phyloP scores from a whole-genome alignment of 2,113 vertebrate species.

The Lontra canadensis region DNA sequence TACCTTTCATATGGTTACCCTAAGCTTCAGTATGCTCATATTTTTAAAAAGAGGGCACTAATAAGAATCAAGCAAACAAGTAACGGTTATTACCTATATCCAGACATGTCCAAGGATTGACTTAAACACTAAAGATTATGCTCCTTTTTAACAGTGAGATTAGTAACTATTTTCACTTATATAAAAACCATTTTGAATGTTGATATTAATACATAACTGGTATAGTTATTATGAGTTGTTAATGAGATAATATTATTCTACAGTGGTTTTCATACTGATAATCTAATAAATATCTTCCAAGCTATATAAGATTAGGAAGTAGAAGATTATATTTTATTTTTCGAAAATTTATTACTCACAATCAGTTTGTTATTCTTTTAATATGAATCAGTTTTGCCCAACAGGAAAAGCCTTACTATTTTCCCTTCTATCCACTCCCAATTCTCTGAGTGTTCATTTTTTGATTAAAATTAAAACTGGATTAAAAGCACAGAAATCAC shows the following conservation, averaged over 20 bases:
- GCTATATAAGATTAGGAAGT: neutral
- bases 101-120: neutral
- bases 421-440: neutral
- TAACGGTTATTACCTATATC: neutral
- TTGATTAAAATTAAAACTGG: neutral
- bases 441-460: neutral
- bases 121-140: neutral
- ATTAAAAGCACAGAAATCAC: neutral
- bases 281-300: neutral
- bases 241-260: neutral
- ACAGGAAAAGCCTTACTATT: neutral
- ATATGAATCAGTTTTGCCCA: neutral
- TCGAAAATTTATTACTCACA: neutral
- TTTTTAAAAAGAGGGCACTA: neutral
- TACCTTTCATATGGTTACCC: neutral
- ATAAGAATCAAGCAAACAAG: neutral
- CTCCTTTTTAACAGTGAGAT: neutral
- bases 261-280: neutral
- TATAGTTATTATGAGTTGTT: neutral
- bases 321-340: neutral
- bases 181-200: neutral
- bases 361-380: neutral
- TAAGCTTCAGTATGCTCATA: neutral
- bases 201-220: neutral
- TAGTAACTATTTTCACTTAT: neutral